Evolutionary conservation across 2,888 invertebrate species (phyloP).

Genomic region (Mylabris sibirica): DNA sequence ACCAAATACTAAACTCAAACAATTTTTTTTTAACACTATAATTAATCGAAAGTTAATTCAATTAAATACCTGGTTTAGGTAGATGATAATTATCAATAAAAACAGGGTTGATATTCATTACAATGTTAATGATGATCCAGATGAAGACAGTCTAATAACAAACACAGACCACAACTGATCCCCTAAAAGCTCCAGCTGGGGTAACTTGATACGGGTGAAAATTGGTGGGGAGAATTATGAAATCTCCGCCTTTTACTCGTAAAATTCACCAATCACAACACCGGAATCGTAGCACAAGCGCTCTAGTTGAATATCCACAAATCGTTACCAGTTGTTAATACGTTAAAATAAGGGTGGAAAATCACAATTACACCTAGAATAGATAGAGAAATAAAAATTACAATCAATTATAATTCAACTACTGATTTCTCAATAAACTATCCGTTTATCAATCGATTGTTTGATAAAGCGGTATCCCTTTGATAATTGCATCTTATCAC

Average conservation of each 20-base stretch:
- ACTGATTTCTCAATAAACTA: neutral
- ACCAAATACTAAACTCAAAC: neutral
- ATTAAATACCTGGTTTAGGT: constrained; percentile 5
- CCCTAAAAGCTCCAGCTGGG: neutral
- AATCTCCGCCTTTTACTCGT: constrained; percentile 3
- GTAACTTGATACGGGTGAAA: neutral
- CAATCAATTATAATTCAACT: neutral
- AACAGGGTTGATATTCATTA: constrained; percentile 1
- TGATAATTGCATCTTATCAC: neutral
- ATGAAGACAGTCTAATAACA: neutral
- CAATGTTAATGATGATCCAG: no score
- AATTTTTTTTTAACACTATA: no score
- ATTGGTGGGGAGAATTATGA: neutral
- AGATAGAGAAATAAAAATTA: no score
- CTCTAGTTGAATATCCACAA: neutral
- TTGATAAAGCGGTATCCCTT: neutral
- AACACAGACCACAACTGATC: constrained; percentile 3
- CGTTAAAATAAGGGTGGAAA: neutral
- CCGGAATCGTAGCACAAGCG: neutral
- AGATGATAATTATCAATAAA: neutral
- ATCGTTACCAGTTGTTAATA: neutral
- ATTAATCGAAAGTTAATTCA: no score
- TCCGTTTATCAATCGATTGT: neutral
- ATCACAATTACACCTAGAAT: neutral
- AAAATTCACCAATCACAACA: neutral